Percentiles rank a stretch among this genome's conserved stretches.
These are phyloP conservation scores for Apamea anceps DNA, from an alignment of 2,888 invertebrate species.

Conservation along the genomic window DNA sequence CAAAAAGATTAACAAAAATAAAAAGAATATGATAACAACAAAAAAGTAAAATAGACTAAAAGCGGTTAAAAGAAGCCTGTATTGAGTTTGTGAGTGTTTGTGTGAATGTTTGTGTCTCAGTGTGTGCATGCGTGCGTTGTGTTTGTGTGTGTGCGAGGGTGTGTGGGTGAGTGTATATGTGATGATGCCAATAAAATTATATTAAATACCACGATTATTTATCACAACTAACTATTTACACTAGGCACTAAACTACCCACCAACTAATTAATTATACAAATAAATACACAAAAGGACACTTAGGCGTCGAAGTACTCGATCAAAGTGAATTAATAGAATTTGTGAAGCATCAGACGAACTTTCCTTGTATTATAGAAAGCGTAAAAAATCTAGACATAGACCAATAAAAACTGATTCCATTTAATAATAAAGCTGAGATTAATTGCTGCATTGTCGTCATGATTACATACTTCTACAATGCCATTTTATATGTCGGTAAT, in stretches of 20 bases:
- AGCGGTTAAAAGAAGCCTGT: no score
- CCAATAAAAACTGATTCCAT: slow-evolving; percentile 53
- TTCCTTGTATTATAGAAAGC: slow-evolving; percentile 59
- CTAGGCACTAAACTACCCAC: background rate
- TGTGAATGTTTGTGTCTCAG: no score
- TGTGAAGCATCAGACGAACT: slow-evolving; percentile 24
- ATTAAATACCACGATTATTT: background rate
- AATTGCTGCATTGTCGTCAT: slow-evolving; percentile 57
- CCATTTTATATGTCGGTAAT: slow-evolving; percentile 41
- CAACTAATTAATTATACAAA: background rate
- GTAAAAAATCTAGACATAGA: slow-evolving; percentile 51
- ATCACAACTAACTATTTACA: background rate
- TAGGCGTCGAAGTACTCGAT: background rate
- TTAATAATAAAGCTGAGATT: slow-evolving; percentile 55
- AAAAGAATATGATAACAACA: no score
- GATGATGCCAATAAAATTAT: background rate
- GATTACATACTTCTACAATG: slow-evolving; percentile 45
- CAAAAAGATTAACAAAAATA: no score
- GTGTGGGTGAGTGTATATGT: no score
- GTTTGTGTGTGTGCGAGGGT: no score
- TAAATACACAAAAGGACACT: background rate
- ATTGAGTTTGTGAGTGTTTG: no score
- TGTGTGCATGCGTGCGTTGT: no score
- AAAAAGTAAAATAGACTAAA: no score
- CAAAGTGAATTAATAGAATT: slow-evolving; percentile 11